phyloP scores from a whole-genome alignment of 2,888 invertebrate species.

The Andrena dorsata region DNA sequence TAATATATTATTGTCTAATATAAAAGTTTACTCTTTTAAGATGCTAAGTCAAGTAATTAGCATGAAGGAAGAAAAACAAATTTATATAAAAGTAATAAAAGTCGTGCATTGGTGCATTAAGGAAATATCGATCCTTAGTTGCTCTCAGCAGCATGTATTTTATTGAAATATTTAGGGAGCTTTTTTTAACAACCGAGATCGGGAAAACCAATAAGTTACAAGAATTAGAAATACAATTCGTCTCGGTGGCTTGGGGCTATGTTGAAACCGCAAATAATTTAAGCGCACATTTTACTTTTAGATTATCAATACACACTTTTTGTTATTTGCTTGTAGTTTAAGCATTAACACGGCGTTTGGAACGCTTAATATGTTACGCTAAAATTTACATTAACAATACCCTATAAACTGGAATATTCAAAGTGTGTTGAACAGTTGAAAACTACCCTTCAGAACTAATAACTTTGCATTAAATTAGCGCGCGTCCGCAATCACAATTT shows the following conservation, averaged over 20 bases:
- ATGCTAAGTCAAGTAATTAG: conserved; percentile 62
- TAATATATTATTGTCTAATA: conserved; percentile 65
- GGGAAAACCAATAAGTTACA: conserved; percentile 35
- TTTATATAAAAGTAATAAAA: conserved; percentile 30
- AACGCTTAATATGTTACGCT: conserved; percentile 61
- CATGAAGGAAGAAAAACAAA: conserved; percentile 34
- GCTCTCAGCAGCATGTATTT: conserved; percentile 64
- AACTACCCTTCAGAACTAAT: conserved; percentile 51
- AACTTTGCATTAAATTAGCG: conserved; percentile 59
- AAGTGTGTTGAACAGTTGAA: conserved; percentile 53
- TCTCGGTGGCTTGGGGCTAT: conserved; percentile 66
- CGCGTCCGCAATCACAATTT: conserved; percentile 28
- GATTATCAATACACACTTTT: conserved; percentile 60
- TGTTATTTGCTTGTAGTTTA: conserved; percentile 69
- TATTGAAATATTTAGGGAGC: conserved; percentile 55
- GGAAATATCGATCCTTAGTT: conserved; percentile 41
- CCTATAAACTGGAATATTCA: conserved; percentile 49
- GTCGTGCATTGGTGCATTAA: conserved; percentile 34
- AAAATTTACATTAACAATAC: conserved; percentile 62
- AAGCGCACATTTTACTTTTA: conserved; percentile 73
- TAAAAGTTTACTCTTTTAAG: conserved; percentile 64
- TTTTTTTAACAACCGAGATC: conserved; percentile 54
- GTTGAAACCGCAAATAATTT: conserved; percentile 71
- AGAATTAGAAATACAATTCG: conserved; percentile 35
- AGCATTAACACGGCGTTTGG: conserved; percentile 64